Evolutionary conservation across 2,888 invertebrate genomes (phyloP), one percentile per base, ranked within the genome.

Genomic region (Luperina nickerlii): DNA sequence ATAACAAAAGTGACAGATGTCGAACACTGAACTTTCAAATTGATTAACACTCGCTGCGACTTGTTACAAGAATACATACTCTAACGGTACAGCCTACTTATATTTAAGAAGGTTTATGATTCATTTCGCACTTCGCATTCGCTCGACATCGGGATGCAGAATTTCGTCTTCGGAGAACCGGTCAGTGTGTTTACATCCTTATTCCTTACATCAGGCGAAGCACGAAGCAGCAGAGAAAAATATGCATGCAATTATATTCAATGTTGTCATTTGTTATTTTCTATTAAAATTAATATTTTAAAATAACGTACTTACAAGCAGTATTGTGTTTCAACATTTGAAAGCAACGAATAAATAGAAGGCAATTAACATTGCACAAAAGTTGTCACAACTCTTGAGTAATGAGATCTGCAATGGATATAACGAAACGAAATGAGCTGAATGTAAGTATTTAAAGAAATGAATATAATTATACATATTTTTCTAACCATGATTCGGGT

Each of bases 61-160:
- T 86, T 76, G 79, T 85, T 87, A 85, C 83, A 87, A 68, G 82
- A 71, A 42, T 70, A 76, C 62, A 79, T 74, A 84, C 78, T 79
- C 65, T 92, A 93, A 92, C 92, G 93, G 93, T 87, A 85, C 90
- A 91, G 78, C 91, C 92, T 90, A 92, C 92, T 91, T 91, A 88
- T 69, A 76, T 81, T 82, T 84, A 81, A 86, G 85, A 87, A 89
- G 85, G 84, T 88, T 79, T 85, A 90, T 90, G 86, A 90, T 85
- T 91, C 89, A 91, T 90, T 89, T 90, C 76, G 88, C 89, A 83
- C 71, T 57, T 76, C 85, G 62, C 75, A 75, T 82, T 82, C 87
- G 66, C 32, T 78, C 76, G 45, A 65, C n/a, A 70, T 79, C 74
- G 78, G 85, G 86, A 88, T 87, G 78, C 86, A 85, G 84, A 88